Percentiles rank a stretch among this genome's conserved stretches.
Evolutionary conservation across 2,888 invertebrate species (phyloP).

Genomic region (Laothoe populi): DNA sequence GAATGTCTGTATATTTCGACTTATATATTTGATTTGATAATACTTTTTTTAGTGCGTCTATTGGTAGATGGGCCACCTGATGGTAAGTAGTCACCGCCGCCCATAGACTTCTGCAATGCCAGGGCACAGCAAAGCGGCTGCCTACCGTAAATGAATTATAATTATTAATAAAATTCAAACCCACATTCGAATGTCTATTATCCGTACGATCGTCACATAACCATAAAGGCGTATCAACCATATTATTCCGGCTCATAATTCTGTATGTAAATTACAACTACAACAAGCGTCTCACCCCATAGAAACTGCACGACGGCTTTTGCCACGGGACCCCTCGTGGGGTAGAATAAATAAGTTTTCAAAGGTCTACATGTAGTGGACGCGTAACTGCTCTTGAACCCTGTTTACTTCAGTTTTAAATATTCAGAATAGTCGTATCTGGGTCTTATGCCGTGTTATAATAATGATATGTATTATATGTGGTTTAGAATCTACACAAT

Average conservation of each 20-base stretch:
- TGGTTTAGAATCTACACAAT: too few relatives aligned
- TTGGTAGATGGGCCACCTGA: too few relatives aligned
- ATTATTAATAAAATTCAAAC: constrained; percentile 6
- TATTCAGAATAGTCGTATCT: constrained; percentile 62
- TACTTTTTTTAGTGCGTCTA: too few relatives aligned
- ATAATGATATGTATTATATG: neutral
- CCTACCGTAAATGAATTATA: too few relatives aligned
- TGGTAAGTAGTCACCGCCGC: too few relatives aligned
- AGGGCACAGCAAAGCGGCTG: too few relatives aligned
- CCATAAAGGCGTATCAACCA: constrained; percentile 69
- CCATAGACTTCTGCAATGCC: too few relatives aligned
- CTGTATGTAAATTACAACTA: constrained; percentile 82
- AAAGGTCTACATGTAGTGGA: constrained; percentile 41
- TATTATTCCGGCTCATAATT: constrained; percentile 78
- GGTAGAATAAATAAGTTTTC: constrained; percentile 38
- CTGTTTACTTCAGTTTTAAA: constrained; percentile 73
- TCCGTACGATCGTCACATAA: constrained; percentile 29
- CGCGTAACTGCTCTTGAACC: constrained; percentile 47
- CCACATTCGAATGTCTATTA: constrained; percentile 28
- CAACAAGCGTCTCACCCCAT: constrained; percentile 74
- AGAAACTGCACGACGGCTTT: constrained; percentile 54
- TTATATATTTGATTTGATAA: too few relatives aligned
- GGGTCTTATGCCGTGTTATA: neutral
- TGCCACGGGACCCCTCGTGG: constrained; percentile 45
- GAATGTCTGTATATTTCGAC: too few relatives aligned